These are phyloP conservation scores for Tyrannus savana DNA, from an alignment of 2,113 vertebrate species.

Conservation along the genomic window DNA sequence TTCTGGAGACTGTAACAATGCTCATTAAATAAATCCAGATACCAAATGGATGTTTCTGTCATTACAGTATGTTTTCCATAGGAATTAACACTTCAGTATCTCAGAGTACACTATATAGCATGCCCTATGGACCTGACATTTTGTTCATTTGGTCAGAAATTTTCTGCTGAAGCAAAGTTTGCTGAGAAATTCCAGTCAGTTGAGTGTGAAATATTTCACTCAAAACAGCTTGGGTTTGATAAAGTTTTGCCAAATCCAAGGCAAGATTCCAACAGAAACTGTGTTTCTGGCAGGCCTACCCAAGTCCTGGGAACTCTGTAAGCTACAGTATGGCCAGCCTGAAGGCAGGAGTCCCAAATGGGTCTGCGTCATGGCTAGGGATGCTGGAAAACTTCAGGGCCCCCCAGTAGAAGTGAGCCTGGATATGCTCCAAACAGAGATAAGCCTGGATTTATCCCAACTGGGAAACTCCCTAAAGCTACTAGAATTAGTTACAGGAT, in stretches of 20 bases:
- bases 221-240: constrained; percentile 34
- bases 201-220: constrained; percentile 25
- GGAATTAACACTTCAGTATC: background rate
- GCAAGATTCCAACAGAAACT: constrained; percentile 38
- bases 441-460: constrained; percentile 41
- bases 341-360: constrained; percentile 33
- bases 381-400: constrained; percentile 29
- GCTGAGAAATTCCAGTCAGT: constrained; percentile 17
- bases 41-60: background rate
- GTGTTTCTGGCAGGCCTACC: constrained; percentile 8
- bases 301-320: constrained; percentile 47
- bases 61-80: background rate
- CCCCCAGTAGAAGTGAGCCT: constrained; percentile 15
- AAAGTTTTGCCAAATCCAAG: constrained; percentile 30
- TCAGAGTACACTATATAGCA: background rate
- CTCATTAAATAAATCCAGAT: background rate
- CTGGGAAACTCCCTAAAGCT: constrained; percentile 54
- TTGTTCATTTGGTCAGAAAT: background rate
- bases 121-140: background rate
- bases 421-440: constrained; percentile 48
- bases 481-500: constrained; percentile 38
- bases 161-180: constrained; percentile 13
- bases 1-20: background rate
- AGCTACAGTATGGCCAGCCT: constrained; percentile 31
- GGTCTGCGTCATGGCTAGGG: background rate